A percentile compares a stretch with the other conserved stretches of the same genome.
phyloP scores from a whole-genome alignment of 2,797 vertebrate species.

The Hippocampus kuda region DNA sequence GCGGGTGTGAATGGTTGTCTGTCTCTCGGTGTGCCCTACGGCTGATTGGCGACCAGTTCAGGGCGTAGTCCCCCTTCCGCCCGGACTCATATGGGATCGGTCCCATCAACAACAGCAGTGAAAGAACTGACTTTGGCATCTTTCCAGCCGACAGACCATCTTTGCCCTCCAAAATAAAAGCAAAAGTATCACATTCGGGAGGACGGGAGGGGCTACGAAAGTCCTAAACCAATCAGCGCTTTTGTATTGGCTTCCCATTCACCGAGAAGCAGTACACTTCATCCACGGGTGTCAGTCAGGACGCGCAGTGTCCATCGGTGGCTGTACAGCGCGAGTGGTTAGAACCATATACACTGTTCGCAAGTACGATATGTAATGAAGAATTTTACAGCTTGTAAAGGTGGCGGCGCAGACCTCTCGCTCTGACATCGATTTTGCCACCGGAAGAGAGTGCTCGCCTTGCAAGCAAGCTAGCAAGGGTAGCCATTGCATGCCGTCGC shows the following conservation, averaged over 20 bases:
- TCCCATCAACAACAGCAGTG: too few species aligned
- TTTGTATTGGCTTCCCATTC: conserved; percentile 59
- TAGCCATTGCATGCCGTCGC: conserved; percentile 41
- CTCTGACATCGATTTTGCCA: conserved; percentile 20
- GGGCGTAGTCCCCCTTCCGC: too few species aligned
- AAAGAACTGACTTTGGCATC: too few species aligned
- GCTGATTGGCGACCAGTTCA: too few species aligned
- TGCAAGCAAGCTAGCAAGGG: conserved; percentile 21
- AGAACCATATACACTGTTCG: conserved; percentile 4
- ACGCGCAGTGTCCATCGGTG: background rate
- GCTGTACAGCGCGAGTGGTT: background rate
- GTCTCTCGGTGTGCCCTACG: too few species aligned
- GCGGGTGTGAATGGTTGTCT: too few species aligned
- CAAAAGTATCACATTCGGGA: conserved; percentile 56
- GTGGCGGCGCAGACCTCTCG: conserved; percentile 4
- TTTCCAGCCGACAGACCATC: conserved; percentile 7
- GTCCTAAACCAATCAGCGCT: conserved; percentile 53
- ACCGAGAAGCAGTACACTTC: conserved; percentile 55
- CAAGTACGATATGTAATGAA: background rate
- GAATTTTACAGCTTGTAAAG: background rate
- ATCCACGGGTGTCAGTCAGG: conserved; percentile 15
- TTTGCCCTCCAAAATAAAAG: conserved; percentile 34
- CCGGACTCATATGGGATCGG: too few species aligned
- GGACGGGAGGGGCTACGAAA: conserved; percentile 33
- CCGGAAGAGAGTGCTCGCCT: conserved; percentile 29